phyloP scores from a whole-genome alignment of 1,140 invertebrate species.

The Caenorhabditis remanei region DNA sequence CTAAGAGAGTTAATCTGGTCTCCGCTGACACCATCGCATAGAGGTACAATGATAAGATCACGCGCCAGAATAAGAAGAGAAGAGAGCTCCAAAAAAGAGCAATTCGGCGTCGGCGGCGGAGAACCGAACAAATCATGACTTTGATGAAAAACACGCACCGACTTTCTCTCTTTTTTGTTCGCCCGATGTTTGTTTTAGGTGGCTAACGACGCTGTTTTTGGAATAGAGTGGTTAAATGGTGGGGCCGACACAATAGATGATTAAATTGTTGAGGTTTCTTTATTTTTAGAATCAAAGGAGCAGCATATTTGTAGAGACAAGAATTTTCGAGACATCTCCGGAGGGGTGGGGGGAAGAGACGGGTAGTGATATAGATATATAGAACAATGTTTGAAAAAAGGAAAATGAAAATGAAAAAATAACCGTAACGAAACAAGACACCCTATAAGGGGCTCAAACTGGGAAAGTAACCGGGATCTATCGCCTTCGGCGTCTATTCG shows the following conservation, averaged over 20 bases:
- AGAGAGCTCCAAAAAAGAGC: not conserved
- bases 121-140: constrained; percentile 48
- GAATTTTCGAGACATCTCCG: constrained; percentile 8
- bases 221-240: not conserved
- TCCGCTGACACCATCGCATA: not conserved
- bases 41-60: constrained; percentile 53
- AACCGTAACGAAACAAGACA: constrained; percentile 30
- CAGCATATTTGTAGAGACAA: not conserved
- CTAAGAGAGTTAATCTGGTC: constrained; percentile 22
- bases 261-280: constrained; percentile 40
- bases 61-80: not conserved
- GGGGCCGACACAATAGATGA: not conserved
- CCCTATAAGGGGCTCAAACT: not conserved
- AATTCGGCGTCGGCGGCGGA: not conserved
- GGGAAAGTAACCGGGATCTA: not conserved
- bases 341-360: not conserved
- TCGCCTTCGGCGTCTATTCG: constrained; percentile 23
- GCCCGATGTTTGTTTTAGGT: constrained; percentile 33
- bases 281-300: constrained; percentile 7
- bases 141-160: constrained; percentile 49
- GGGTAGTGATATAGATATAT: not conserved
- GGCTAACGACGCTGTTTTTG: constrained; percentile 15
- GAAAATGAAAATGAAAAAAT: not conserved
- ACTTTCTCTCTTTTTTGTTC: not conserved
- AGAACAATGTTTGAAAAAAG: not conserved